phyloP scores from a whole-genome alignment of 2,113 vertebrate species.

The Manacus vitellinus region DNA sequence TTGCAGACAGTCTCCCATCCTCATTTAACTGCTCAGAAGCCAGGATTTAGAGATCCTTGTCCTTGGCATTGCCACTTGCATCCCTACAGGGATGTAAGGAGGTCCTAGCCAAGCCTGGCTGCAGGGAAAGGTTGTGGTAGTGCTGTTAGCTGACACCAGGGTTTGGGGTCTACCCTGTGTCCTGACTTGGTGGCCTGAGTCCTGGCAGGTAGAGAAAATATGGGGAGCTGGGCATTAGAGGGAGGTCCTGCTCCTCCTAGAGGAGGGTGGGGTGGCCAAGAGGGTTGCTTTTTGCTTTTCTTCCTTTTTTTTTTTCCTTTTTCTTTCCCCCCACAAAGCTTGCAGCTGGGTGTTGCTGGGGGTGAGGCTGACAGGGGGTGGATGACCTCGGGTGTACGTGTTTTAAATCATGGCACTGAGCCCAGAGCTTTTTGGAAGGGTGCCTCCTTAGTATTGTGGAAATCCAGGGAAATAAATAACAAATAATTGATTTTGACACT shows the following conservation, averaged over 20 bases:
- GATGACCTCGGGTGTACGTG: not conserved
- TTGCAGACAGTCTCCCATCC: not conserved
- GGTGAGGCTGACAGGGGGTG: not conserved
- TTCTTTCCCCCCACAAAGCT: not conserved
- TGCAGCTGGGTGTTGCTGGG: not conserved
- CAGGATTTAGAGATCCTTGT: not conserved
- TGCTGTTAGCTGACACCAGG: fast-evolving
- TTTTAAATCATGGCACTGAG: not conserved
- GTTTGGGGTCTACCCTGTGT: not conserved
- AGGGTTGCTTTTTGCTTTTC: not conserved
- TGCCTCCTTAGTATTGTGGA: not conserved
- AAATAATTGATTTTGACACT: not conserved
- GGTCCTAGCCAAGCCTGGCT: not conserved
- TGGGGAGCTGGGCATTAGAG: not conserved
- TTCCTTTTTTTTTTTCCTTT: fast-evolving
- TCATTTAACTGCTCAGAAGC: not conserved
- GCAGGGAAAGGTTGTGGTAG: not conserved
- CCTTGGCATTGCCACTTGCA: not conserved
- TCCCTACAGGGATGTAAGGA: not conserved
- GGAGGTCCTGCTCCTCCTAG: not conserved
- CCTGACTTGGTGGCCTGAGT: fast-evolving
- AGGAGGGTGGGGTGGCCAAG: not conserved
- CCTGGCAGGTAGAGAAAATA: not conserved
- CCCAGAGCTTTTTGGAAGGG: not conserved
- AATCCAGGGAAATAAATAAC: not conserved